phyloP scores from a whole-genome alignment of 2,113 vertebrate species.

The Pseudonaja textilis region DNA sequence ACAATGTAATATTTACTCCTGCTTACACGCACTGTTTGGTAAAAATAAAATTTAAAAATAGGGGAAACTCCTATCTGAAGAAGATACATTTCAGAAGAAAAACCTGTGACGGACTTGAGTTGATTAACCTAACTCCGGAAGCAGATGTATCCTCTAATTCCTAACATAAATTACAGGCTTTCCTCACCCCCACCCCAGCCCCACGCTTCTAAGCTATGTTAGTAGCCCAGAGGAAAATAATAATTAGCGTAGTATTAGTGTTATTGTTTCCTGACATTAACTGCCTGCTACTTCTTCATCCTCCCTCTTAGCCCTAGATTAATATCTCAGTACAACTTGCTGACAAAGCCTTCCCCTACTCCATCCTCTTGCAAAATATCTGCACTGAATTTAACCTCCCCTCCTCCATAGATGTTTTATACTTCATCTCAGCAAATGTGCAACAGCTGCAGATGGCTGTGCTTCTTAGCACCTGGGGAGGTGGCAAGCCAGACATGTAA shows the following conservation, averaged over 20 bases:
- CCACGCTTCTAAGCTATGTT: slow-evolving; percentile 41
- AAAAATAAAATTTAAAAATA: slow-evolving; percentile 48
- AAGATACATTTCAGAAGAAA: slow-evolving; percentile 28
- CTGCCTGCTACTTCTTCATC: slow-evolving; percentile 63
- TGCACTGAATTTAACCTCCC: background rate
- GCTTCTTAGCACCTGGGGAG: background rate
- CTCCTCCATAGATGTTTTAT: background rate
- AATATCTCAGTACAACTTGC: background rate
- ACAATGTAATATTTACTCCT: slow-evolving; percentile 47
- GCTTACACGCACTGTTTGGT: background rate
- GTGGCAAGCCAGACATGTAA: background rate
- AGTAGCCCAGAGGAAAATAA: slow-evolving; percentile 74
- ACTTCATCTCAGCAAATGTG: background rate
- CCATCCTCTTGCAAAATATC: background rate
- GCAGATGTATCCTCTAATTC: slow-evolving; percentile 78
- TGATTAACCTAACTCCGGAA: slow-evolving; percentile 71
- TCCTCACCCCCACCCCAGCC: background rate
- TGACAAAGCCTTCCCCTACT: background rate
- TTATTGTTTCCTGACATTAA: slow-evolving; percentile 79
- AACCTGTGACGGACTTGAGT: slow-evolving; percentile 57
- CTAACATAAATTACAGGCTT: slow-evolving; percentile 60
- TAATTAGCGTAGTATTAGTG: slow-evolving; percentile 77
- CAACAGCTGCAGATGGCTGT: background rate
- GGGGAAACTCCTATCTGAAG: slow-evolving; percentile 54
- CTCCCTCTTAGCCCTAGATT: slow-evolving; percentile 19